Evolutionary conservation across 2,113 vertebrate genomes (phyloP), one percentile per base, ranked within the genome.

Genomic region (Microcebus lehilahytsara): DNA sequence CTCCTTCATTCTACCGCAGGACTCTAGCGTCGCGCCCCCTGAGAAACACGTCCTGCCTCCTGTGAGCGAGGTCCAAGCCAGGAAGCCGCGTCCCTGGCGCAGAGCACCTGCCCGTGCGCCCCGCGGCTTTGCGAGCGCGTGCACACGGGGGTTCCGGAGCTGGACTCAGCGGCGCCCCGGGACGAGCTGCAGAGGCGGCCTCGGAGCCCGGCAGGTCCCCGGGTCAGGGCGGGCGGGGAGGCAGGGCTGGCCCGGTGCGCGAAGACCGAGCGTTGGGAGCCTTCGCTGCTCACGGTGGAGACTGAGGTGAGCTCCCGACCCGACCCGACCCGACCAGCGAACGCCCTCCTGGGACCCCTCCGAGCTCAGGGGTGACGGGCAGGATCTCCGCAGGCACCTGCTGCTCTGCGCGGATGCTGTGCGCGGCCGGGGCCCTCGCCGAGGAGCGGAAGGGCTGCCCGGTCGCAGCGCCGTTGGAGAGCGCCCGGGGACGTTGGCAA

Each of bases 71-170:
- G 72, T 4, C 46, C 17, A 17, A 42, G 40, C 49, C 14, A 7
- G 42, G 46, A 32, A 46, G 27, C 10, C 7, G 3, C 42, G 0
- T 16, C 7, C 5, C 37, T 25, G 37, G 71, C 6, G 16, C 17
- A 16, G 32, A 6, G 64, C 14, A 2, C 69, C 69, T 3, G 42
- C 30, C 25, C 14, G 25, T 8, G 72, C 1, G 25, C 13, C 20
- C 25, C 25, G 4, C 2, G 4, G 74, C 74, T 49, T 23, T 27
- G 27, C 74, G 17, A 49, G 14, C 3, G 5, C 14, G 1, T 0
- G 5, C 13, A 49, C 25, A 0, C 42, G 0, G n/a, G 72, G 42
- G 37, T 6, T 56, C 53, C 53, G 6, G 5, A 19, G 53, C 17
- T 5, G 53, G 53, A 56, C 53, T 19, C 53, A 19, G 53, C 53